These are phyloP conservation scores for Globodera ellingtonae DNA, from an alignment of 1,140 invertebrate species.

Conservation along the genomic window DNA sequence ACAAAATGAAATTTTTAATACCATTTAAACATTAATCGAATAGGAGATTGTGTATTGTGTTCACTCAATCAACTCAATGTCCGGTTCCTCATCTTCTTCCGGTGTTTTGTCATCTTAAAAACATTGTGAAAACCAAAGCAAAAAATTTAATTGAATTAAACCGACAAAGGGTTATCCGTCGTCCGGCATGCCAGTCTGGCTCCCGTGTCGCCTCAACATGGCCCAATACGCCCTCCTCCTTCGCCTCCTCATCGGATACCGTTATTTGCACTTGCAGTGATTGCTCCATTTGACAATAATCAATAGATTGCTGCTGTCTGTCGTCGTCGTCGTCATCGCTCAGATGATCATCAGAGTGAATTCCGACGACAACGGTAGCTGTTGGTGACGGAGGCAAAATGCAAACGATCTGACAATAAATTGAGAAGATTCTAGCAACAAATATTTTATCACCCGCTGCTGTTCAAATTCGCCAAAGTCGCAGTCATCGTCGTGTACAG, in stretches of 20 bases:
- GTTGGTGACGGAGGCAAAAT: conserved; percentile 3
- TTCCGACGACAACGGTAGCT: not conserved
- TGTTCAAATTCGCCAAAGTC: not conserved
- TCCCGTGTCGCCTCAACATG: no score
- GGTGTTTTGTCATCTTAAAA: no score
- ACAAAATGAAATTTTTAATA: no score
- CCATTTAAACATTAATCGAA: no score
- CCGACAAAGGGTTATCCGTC: no score
- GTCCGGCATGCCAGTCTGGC: not conserved
- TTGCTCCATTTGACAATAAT: not conserved
- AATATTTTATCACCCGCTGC: not conserved
- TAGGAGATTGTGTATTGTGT: no score
- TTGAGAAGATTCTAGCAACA: not conserved
- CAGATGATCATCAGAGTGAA: not conserved
- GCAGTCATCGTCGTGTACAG: not conserved
- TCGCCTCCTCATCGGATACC: not conserved
- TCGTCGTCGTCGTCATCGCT: not conserved
- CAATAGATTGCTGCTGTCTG: not conserved
- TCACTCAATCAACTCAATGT: no score
- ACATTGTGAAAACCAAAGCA: no score
- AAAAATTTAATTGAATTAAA: no score
- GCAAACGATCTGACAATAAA: conserved; percentile 1
- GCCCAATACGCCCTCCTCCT: not conserved
- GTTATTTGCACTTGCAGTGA: not conserved
- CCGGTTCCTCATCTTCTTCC: no score